phyloP scores from a whole-genome alignment of 2,888 invertebrate genomes.

The Drosophila macrospina region DNA sequence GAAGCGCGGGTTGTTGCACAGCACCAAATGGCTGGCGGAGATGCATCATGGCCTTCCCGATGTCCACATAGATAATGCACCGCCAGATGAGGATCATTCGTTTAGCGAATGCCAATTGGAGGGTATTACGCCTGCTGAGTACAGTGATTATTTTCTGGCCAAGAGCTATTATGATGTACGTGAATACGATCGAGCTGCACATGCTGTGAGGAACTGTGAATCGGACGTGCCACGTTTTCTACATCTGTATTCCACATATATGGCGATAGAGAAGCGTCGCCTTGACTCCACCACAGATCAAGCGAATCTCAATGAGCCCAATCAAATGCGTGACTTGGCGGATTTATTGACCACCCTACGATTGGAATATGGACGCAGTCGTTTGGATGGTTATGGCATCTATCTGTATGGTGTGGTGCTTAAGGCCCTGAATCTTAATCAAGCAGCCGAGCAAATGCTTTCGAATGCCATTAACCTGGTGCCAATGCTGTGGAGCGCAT shows the following conservation, averaged over 20 bases:
- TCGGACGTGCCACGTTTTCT: constrained; percentile 93
- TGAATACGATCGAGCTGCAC: constrained; percentile 95
- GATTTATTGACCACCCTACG: constrained; percentile 87
- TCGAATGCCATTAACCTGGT: constrained; percentile 91
- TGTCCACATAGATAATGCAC: constrained; percentile 85
- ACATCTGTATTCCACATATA: constrained; percentile 93
- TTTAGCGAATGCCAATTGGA: constrained; percentile 67
- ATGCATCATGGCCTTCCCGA: constrained; percentile 91
- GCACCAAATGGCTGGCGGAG: constrained; percentile 95
- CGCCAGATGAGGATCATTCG: constrained; percentile 49
- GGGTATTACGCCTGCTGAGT: constrained; percentile 86
- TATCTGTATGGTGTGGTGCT: constrained; percentile 96
- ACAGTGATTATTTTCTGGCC: constrained; percentile 91
- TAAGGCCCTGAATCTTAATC: constrained; percentile 92
- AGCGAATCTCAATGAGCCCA: constrained; percentile 84
- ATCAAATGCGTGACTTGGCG: constrained; percentile 86
- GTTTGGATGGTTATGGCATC: constrained; percentile 94
- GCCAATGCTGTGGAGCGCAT: constrained; percentile 97
- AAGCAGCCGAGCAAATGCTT: constrained; percentile 92
- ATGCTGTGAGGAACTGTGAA: constrained; percentile 90
- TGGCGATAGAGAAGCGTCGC: constrained; percentile 95
- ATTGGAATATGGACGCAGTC: constrained; percentile 87
- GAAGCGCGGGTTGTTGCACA: constrained; percentile 91
- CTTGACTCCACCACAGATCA: constrained; percentile 92
- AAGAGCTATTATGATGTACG: constrained; percentile 95